These are phyloP conservation scores for Crotalus horridus DNA, from an alignment of 2,113 vertebrate genomes.

Conservation along the genomic window DNA sequence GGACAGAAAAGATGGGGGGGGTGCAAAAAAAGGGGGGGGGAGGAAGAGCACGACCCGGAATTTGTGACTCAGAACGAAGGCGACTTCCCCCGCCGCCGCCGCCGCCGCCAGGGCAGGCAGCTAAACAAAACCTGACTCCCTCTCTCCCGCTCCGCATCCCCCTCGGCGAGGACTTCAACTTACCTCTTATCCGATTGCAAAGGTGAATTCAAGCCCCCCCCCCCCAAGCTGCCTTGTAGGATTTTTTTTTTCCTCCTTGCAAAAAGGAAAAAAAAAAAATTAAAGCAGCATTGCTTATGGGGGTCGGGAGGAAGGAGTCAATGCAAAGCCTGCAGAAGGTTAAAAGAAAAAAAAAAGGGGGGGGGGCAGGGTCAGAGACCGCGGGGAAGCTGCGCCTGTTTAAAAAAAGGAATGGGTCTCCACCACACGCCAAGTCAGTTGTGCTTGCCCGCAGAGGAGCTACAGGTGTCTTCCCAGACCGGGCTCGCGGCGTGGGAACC, in stretches of 20 bases:
- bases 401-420: constrained; percentile 75
- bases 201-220: constrained; percentile 73
- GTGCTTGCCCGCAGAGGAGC: constrained; percentile 56
- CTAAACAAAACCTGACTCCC: constrained; percentile 49
- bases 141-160: neutral
- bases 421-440: constrained; percentile 67
- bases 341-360: constrained; percentile 45
- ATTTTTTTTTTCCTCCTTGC: constrained; percentile 64
- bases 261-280: constrained; percentile 83
- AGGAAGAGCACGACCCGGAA: neutral
- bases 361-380: constrained; percentile 30
- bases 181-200: constrained; percentile 80
- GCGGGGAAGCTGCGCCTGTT: constrained; percentile 36
- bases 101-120: neutral
- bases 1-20: neutral
- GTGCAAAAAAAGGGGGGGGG: neutral
- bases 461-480: constrained; percentile 83
- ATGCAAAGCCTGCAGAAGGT: constrained; percentile 15
- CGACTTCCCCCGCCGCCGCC: fast-evolving
- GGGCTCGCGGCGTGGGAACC: neutral
- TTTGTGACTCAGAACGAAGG: neutral
- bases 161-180: constrained; percentile 53
- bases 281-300: constrained; percentile 72
- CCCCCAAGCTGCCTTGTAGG: constrained; percentile 70
- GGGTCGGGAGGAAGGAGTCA: constrained; percentile 25